These are phyloP conservation scores for Pitta sordida DNA, from an alignment of 2,113 vertebrate genomes.

Conservation along the genomic window DNA sequence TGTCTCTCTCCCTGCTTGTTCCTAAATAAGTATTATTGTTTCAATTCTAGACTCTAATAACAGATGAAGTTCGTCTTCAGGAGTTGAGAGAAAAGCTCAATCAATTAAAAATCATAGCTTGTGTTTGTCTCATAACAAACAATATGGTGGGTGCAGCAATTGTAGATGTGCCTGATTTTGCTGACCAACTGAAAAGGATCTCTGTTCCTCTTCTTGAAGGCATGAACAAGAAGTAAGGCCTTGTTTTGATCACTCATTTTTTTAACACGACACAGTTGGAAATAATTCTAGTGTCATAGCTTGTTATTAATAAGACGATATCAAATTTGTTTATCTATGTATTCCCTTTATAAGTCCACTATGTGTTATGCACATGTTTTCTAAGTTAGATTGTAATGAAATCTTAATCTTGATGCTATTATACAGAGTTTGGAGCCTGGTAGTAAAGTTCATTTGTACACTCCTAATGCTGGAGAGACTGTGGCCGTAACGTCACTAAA, in stretches of 20 bases:
- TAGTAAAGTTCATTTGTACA: background rate
- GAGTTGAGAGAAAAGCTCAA: conserved; percentile 83
- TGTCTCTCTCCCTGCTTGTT: background rate
- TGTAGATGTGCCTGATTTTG: conserved; percentile 78
- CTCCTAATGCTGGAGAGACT: background rate
- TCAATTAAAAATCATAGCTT: conserved; percentile 80
- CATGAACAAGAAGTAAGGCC: conserved; percentile 83
- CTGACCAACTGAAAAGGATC: conserved; percentile 83
- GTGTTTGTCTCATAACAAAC: conserved; percentile 85
- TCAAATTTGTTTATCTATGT: background rate
- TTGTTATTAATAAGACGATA: background rate
- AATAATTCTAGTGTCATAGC: background rate
- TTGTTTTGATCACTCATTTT: background rate
- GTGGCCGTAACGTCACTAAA: background rate
- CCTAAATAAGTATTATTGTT: background rate
- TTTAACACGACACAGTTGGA: background rate
- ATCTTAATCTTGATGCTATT: background rate
- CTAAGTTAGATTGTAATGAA: background rate
- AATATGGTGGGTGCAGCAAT: conserved; percentile 80
- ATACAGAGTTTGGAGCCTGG: background rate
- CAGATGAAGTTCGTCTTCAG: conserved; percentile 84
- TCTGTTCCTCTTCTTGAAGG: conserved; percentile 84
- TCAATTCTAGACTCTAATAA: conserved; percentile 82
- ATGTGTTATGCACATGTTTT: background rate
- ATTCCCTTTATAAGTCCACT: background rate